A percentile compares a stretch with the other conserved stretches of the same genome.
Evolutionary conservation across 2,113 vertebrate species (phyloP).

Genomic region (Grallaria varia): DNA sequence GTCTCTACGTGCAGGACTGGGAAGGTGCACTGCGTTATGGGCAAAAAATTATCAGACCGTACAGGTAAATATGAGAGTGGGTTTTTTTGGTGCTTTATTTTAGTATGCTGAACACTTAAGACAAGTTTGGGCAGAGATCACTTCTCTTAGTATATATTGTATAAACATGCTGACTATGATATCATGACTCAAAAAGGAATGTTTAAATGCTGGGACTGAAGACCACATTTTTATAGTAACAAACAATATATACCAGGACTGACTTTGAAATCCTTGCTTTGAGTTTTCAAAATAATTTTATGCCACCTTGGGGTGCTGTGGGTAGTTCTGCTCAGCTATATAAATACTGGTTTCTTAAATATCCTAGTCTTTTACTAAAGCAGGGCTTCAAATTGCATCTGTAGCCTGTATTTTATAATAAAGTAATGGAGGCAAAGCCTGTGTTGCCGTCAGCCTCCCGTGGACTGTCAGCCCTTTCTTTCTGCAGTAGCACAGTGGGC

Average conservation of each 20-base stretch:
- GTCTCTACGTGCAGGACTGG: constrained; percentile 85
- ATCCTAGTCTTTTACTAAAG: not conserved
- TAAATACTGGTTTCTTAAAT: not conserved
- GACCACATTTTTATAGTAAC: too few relatives aligned
- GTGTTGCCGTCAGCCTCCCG: not conserved
- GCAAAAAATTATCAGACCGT: constrained; percentile 88
- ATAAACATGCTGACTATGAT: not conserved
- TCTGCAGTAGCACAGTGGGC: not conserved
- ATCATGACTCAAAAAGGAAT: not conserved
- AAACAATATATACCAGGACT: not conserved
- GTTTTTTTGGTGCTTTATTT: not conserved
- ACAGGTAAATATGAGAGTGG: constrained; percentile 78
- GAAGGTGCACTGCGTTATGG: constrained; percentile 86
- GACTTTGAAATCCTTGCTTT: not conserved
- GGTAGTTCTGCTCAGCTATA: not conserved
- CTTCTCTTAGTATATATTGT: not conserved
- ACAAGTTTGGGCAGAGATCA: not conserved
- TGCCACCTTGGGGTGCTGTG: not conserved
- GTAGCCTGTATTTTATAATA: not conserved
- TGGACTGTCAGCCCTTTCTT: too few relatives aligned
- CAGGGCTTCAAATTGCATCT: not conserved
- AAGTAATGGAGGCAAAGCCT: not conserved
- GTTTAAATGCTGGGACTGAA: not conserved
- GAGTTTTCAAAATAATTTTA: not conserved
- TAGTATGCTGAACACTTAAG: not conserved